Base-by-base conservation (phyloP, 2,797 vertebrate species). In the Lacerta bilineata region DNA sequence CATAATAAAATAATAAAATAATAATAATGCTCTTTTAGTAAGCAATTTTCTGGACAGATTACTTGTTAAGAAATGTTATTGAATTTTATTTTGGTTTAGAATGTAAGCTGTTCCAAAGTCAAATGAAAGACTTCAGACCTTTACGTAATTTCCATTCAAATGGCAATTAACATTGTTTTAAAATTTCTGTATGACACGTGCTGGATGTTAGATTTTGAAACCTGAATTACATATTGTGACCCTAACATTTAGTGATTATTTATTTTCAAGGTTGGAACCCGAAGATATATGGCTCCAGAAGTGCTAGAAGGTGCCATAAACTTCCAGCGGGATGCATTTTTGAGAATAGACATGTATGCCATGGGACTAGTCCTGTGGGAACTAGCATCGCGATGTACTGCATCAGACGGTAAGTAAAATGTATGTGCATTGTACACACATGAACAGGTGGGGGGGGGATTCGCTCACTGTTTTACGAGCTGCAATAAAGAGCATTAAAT, bases 311-410 rank as follows among this genome's bases (percentile, higher is more conserved):
- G 98, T 20, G 99, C 99, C 91, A 99, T 99, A 90, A 99, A 99
- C 97, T 99, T 99, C 97, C 99, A 99, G 93, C 97, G 99, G 25
- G 99, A 99, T 91, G 97, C 99, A 0, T 99, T 99, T 96, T 95
- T 99, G 96, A 97, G 99, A 41, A 99, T 99, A 92, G 99, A 99
- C 93, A 99, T 99, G 99, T 99, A 99, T 33, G 98, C 99, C 61
- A 97, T 98, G 94, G 99, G 99, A 7, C 92, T 99, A 18, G 98
- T 99, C 74, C 97, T 99, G 13, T 99, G 99, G 99, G 99, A 99
- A 78, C 90, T 99, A 64, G 98, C 98, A 1, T 96, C 98, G 0
- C 98, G 99, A 85, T 99, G 99, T 95, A 99, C 98, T 4, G 99
- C 98, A 0, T 97, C 98, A 0, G 98, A 99, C 59, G 99, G 99